Evolutionary conservation across 1,140 invertebrate species (phyloP).

Genomic region (Formica selysi): DNA sequence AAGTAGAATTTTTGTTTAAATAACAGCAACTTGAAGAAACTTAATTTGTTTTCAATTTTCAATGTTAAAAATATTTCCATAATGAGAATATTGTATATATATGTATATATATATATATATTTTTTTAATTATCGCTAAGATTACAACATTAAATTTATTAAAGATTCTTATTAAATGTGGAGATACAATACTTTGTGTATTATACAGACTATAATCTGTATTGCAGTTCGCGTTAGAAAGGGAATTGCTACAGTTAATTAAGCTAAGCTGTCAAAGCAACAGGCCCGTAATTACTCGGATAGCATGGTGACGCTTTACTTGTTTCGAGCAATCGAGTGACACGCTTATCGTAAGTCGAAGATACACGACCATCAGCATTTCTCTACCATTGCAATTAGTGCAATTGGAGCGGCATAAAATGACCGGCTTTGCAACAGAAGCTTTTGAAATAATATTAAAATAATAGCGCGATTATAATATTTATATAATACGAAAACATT

Average conservation of each 20-base stretch:
- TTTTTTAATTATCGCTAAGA: not conserved
- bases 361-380: not conserved
- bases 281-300: conserved; percentile 12
- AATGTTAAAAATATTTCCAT: not conserved
- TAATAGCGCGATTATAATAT: not conserved
- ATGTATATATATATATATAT: not conserved
- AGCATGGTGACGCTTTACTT: conserved; percentile 30
- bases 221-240: conserved; percentile 6
- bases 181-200: not conserved
- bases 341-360: conserved; percentile 4
- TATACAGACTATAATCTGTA: not conserved
- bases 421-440: not conserved
- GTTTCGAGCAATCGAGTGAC: conserved; percentile 31
- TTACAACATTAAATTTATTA: not conserved
- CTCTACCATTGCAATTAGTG: conserved; percentile 10
- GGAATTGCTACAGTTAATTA: conserved; percentile 38
- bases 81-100: not conserved
- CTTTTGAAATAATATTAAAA: not conserved
- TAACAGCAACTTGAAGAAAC: not conserved
- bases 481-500: not conserved
- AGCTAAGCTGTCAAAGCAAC: conserved; percentile 9
- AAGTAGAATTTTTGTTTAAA: not conserved
- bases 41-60: not conserved
- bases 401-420: not conserved
- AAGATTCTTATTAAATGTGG: conserved; percentile 6